phyloP scores from a whole-genome alignment of 2,888 invertebrate species.

The Pachymerium ferrugineum region DNA sequence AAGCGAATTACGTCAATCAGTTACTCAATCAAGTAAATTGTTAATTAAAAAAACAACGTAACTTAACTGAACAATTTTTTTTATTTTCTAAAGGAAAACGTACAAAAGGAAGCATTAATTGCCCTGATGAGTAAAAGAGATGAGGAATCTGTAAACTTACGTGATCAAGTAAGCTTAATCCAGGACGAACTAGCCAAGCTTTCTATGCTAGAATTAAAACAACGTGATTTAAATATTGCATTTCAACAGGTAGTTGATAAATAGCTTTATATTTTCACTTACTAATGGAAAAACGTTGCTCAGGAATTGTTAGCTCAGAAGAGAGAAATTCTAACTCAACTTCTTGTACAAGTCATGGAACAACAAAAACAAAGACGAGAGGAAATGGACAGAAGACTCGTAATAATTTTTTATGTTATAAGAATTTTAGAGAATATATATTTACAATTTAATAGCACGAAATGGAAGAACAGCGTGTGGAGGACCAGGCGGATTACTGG shows the following conservation, averaged over 20 bases:
- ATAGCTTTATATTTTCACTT: background rate
- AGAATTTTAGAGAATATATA: background rate
- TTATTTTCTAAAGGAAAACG: background rate
- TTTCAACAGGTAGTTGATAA: slow-evolving; percentile 31
- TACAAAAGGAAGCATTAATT: slow-evolving; percentile 34
- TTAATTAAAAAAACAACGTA: background rate
- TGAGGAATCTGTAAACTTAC: slow-evolving; percentile 29
- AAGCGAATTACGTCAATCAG: too few species aligned
- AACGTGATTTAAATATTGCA: slow-evolving; percentile 32
- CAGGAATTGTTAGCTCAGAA: slow-evolving; percentile 35
- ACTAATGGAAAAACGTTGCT: too few species aligned
- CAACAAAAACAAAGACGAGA: slow-evolving; percentile 31
- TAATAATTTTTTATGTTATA: background rate
- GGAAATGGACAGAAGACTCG: slow-evolving; percentile 35
- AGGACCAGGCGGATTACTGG: slow-evolving; percentile 50
- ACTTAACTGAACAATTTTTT: background rate
- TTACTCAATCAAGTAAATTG: background rate
- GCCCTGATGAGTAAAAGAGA: slow-evolving; percentile 34
- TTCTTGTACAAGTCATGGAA: slow-evolving; percentile 34
- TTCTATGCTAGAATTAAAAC: slow-evolving; percentile 35
- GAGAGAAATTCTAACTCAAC: slow-evolving; percentile 33
- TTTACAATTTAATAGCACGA: slow-evolving; percentile 54
- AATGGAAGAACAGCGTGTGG: slow-evolving; percentile 57
- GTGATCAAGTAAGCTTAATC: slow-evolving; percentile 34
- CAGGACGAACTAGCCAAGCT: slow-evolving; percentile 36